Conservation (phyloP, 2,888 invertebrate species). For the Chrysotoxum bicinctum region DNA sequence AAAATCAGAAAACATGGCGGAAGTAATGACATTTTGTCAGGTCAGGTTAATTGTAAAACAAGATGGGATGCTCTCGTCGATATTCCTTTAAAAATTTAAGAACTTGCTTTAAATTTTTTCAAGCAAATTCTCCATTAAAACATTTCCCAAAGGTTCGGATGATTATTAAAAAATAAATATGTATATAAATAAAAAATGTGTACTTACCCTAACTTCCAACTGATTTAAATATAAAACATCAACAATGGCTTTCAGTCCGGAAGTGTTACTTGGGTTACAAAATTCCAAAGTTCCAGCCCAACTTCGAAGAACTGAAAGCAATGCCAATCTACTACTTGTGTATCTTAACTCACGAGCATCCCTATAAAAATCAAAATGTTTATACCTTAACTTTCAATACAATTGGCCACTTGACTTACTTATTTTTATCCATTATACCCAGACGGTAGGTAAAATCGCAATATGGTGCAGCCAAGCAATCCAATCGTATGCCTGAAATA, state of each 20-base stretch:
- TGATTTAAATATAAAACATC: slow-evolving; percentile 92
- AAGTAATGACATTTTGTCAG: too few species aligned
- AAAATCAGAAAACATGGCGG: too few species aligned
- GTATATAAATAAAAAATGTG: too few species aligned
- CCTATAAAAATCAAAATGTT: slow-evolving; percentile 79
- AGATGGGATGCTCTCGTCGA: too few species aligned
- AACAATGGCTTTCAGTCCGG: slow-evolving; percentile 90
- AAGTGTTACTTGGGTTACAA: slow-evolving; percentile 89
- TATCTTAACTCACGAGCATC: slow-evolving; percentile 91
- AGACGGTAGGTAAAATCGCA: slow-evolving; percentile 93
- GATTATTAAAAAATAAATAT: too few species aligned
- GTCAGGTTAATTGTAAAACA: too few species aligned
- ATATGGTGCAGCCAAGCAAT: slow-evolving; percentile 95
- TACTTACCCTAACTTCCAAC: slow-evolving; percentile 92
- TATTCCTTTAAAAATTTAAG: too few species aligned
- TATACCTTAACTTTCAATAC: background rate
- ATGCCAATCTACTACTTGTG: slow-evolving; percentile 91
- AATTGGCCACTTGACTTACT: slow-evolving; percentile 81
- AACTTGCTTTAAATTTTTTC: too few species aligned
- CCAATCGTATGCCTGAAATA: slow-evolving; percentile 89
- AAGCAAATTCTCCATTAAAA: too few species aligned
- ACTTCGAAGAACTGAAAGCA: slow-evolving; percentile 92
- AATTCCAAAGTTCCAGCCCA: slow-evolving; percentile 96
- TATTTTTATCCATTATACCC: slow-evolving; percentile 87
- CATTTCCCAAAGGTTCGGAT: too few species aligned